Base-by-base conservation (phyloP, 2,113 vertebrate genomes). In the Typhlomys cinereus region DNA sequence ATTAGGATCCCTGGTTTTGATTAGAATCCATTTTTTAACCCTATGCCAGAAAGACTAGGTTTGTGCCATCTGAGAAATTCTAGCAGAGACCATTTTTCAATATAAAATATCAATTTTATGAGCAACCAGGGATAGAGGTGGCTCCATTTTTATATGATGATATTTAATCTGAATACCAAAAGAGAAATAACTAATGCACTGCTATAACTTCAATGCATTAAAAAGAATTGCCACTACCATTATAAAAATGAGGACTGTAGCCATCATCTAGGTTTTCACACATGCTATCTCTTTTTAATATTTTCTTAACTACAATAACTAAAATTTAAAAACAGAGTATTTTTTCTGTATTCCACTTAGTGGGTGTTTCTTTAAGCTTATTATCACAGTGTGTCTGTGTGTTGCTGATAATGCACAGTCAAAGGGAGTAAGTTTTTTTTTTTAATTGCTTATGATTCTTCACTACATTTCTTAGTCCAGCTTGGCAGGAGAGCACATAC, bases 141-240 rank as follows among this genome's bases (percentile, higher is more conserved):
- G 34, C n/a, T 61, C 41, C 13, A 44, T 70, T 89, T 69, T 52
- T 89, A 36, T 61, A 44, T 0, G 4, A 23, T 76, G 44, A 57
- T 29, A 88, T 76, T 88, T 44, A 76, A 89, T 89, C 50, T 89
- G 41, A 52, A 84, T 36, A 61, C 70, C 61, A 39, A 62, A 84
- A 62, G 6, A 61, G 50, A 76, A 76, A 52, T n/a, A 83, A 74
- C 62, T 64, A 66, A 54, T 52, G 12, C 8, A 69, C 76, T 41
- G 17, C 21, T 61, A 14, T 27, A 89, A 50, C 29, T 44, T 44
- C 4, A n/a, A 21, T 48, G 31, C 70, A n/a, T 83, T 76, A 83
- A 76, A n/a, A 20, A 76, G 25, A 78, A 52, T 89, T 52, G 52
- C 21, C 21, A 75, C 66, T 50, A 57, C 66, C 15, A 18, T 36